Evolutionary conservation across 2,113 vertebrate genomes (phyloP).

Genomic region (Emberiza fucata): DNA sequence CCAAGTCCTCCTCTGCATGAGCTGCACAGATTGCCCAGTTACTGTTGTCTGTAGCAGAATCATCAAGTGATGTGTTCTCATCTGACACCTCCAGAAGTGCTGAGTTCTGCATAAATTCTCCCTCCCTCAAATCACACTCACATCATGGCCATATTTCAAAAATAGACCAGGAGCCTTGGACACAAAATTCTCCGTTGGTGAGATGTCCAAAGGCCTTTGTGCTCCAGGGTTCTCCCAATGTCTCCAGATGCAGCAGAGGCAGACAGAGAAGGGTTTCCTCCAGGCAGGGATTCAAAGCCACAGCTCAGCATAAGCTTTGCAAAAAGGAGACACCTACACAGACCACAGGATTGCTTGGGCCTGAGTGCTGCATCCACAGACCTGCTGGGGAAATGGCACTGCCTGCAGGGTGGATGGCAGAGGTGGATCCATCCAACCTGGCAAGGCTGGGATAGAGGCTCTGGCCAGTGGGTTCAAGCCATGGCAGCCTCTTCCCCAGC

Average conservation of each 20-base stretch:
- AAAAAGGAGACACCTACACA: not conserved
- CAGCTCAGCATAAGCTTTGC: not conserved
- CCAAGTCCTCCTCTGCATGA: not conserved
- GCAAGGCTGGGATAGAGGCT: not conserved
- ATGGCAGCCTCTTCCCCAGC: not conserved
- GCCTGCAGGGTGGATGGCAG: not conserved
- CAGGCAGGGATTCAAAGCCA: not conserved
- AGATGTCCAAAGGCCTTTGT: not conserved
- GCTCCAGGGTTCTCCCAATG: not conserved
- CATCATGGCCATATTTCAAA: not conserved
- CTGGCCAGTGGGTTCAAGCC: not conserved
- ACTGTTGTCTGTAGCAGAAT: not conserved
- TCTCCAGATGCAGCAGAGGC: not conserved
- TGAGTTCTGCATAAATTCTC: not conserved
- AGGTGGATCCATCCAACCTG: not conserved
- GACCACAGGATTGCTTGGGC: not conserved
- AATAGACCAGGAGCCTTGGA: not conserved
- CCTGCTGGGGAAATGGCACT: not conserved
- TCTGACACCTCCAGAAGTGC: not conserved
- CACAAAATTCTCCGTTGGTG: not conserved
- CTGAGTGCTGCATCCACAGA: not conserved
- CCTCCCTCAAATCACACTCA: not conserved
- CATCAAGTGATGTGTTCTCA: rapidly evolving
- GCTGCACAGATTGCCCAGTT: not conserved
- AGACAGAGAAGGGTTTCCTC: not conserved